Base-by-base conservation (phyloP, 1,140 invertebrate genomes). In the Leucophenga varia region DNA sequence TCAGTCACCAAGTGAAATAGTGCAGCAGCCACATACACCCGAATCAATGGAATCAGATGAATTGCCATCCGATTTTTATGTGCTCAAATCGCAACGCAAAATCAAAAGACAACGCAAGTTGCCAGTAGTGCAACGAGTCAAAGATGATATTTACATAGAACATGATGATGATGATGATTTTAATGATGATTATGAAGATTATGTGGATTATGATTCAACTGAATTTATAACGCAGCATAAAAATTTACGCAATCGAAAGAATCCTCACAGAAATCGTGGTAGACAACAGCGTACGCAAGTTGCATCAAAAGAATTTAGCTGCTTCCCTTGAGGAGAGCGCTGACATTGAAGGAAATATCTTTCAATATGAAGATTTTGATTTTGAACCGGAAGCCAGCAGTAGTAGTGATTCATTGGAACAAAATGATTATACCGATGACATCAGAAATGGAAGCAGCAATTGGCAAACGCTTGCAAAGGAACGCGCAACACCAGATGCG, bases 331-430 rank as follows among this genome's bases (percentile, higher is more conserved):
- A n/a, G n/a, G n/a, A n/a, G n/a, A n/a, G n/a, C n/a, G n/a, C n/a
- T 1, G 55, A 57, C 3, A 42, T 69, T 4, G 68, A 72, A 17
- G 69, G 70, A 1, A 69, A 72, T 4, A 35, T 61, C 2, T 71
- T 71, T 20, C 67, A 71, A 38, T 71, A 72, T 32, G 68, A 72
- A 38, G 68, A 72, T 4, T 72, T 72, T 10, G 68, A 72, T 9
- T 34, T 72, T 2, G 65, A 70, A 7, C 50, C 42, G 8, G 54
- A 70, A 1, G 25, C 7, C 7, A 43, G 13, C 8, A 35, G 39
- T 2, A 55, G 54, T 9, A 1, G 25, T 3, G 61, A 68, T 3
- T 68, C 67, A 0, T 55, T 60, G 17, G 68, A 72, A 16, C 58
- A 58, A 5, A 4, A 25, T 0, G 56, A 65, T 18, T 38, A 32